A percentile compares a stretch with the other conserved stretches of the same genome.
Evolutionary conservation across 2,113 vertebrate species (phyloP).

Genomic region (Cyprinodon tularosa): DNA sequence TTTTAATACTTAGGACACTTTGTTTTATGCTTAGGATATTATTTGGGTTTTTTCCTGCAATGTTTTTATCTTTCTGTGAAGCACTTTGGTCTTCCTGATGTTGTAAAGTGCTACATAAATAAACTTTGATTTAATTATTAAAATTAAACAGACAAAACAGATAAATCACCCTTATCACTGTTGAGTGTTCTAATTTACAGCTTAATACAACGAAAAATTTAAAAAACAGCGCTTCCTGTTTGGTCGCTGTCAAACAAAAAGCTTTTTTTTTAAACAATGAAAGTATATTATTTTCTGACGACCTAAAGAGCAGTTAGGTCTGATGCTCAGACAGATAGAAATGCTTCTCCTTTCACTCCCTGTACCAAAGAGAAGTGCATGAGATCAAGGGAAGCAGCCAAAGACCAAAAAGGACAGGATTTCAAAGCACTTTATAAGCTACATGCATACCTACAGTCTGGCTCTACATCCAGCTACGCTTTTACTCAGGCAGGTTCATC

Average conservation of each 20-base stretch:
- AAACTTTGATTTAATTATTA: too few relatives aligned
- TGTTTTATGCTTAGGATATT: too few relatives aligned
- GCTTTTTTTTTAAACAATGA: background rate
- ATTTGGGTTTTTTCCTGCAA: too few relatives aligned
- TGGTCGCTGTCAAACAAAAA: background rate
- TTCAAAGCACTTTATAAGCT: background rate
- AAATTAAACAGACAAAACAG: background rate
- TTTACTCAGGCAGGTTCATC: background rate
- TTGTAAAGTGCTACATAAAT: too few relatives aligned
- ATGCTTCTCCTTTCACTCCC: background rate
- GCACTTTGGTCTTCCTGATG: too few relatives aligned
- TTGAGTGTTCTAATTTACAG: background rate
- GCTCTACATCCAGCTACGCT: slow-evolving; percentile 12
- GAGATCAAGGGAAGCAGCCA: slow-evolving; percentile 8
- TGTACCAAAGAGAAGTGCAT: background rate
- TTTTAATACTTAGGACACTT: too few relatives aligned
- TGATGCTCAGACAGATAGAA: background rate
- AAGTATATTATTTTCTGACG: background rate
- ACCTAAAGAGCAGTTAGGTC: background rate
- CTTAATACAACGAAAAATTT: background rate
- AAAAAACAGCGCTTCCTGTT: background rate
- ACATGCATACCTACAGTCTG: slow-evolving; percentile 1
- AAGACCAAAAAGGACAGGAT: slow-evolving; percentile 17
- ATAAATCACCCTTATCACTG: background rate
- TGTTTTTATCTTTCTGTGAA: too few relatives aligned